These are phyloP conservation scores for Labeo catla DNA, from an alignment of 2,113 vertebrate genomes.

Conservation along the genomic window DNA sequence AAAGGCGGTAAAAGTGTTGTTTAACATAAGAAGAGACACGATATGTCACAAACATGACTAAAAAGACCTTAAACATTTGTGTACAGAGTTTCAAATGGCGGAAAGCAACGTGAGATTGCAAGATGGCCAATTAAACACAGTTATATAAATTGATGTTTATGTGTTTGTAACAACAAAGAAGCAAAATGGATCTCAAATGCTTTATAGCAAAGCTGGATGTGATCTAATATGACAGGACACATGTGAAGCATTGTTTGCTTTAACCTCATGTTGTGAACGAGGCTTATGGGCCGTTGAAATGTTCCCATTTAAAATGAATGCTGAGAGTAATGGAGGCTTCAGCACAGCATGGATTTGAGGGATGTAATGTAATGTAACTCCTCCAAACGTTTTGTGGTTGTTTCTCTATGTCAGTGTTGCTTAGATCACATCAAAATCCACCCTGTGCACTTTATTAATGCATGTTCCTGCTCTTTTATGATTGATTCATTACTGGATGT, in stretches of 20 bases:
- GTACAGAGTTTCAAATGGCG: background rate
- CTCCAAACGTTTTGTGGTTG: background rate
- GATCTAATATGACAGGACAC: background rate
- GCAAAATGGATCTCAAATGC: background rate
- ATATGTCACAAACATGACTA: slow-evolving; percentile 42
- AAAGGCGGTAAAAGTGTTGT: background rate
- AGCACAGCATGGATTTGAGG: background rate
- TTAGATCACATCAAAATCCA: background rate
- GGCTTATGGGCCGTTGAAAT: background rate
- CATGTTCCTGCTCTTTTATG: background rate
- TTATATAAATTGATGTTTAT: background rate
- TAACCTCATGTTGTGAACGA: background rate
- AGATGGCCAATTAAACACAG: background rate
- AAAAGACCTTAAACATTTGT: background rate
- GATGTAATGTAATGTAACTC: background rate
- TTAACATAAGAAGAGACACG: background rate
- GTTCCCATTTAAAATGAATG: slow-evolving; percentile 7
- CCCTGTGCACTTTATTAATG: background rate
- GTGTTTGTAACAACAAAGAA: background rate
- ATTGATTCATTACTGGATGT: background rate
- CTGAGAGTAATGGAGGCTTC: background rate
- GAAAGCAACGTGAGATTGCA: background rate
- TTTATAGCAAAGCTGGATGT: background rate
- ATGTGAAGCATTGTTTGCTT: slow-evolving; percentile 5
- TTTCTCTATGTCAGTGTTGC: background rate